Evolutionary conservation across 2,888 invertebrate genomes (phyloP).

Genomic region (Dysmachus trigonus): DNA sequence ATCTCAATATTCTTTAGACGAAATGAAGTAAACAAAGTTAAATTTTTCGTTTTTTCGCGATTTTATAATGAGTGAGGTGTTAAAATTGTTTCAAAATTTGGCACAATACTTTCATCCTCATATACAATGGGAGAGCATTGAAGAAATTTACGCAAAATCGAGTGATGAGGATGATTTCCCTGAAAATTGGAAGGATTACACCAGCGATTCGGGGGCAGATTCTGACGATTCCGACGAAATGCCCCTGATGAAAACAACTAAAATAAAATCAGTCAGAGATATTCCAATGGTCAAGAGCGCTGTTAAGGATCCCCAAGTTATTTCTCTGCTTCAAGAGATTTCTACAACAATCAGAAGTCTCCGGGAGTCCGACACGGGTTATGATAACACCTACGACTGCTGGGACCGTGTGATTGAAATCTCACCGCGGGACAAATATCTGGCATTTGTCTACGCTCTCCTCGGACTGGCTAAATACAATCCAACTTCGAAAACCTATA

Average conservation of each 20-base stretch:
- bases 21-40: background rate
- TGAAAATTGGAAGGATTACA: background rate
- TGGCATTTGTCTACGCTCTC: conserved; percentile 59
- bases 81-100: conserved; percentile 55
- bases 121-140: conserved; percentile 58
- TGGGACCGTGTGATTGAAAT: conserved; percentile 59
- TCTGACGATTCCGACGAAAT: background rate
- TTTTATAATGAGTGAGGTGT: conserved; percentile 13
- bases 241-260: background rate
- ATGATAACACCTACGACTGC: conserved; percentile 58
- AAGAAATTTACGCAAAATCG: conserved; percentile 52
- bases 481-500: conserved; percentile 53
- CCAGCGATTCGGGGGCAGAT: background rate
- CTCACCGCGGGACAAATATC: conserved; percentile 55
- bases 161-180: conserved; percentile 20
- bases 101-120: conserved; percentile 54
- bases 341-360: conserved; percentile 57
- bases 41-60: background rate
- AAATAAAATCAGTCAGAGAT: conserved; percentile 2
- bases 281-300: conserved; percentile 55
- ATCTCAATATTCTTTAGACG: background rate
- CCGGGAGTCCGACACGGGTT: conserved; percentile 55
- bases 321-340: conserved; percentile 57
- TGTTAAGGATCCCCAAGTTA: conserved; percentile 50
- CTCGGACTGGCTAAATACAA: conserved; percentile 55